These are phyloP conservation scores for Brenthis daphne DNA, from an alignment of 2,888 invertebrate species.

Conservation along the genomic window DNA sequence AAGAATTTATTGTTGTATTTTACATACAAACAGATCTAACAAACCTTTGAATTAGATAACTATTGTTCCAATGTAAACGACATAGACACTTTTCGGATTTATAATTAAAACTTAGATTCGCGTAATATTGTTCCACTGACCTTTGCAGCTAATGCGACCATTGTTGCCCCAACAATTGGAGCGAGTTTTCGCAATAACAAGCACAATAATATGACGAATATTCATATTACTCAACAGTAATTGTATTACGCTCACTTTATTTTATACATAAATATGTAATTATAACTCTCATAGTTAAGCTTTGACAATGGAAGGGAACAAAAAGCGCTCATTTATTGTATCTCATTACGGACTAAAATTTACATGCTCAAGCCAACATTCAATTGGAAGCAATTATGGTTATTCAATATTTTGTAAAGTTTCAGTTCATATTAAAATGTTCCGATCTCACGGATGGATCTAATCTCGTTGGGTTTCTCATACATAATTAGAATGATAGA, in stretches of 20 bases:
- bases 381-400: slow-evolving; percentile 60
- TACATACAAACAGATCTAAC: no score
- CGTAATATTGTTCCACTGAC: slow-evolving; percentile 55
- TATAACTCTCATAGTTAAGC: slow-evolving; percentile 67
- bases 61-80: slow-evolving; percentile 4
- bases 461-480: slow-evolving; percentile 58
- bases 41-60: not conserved
- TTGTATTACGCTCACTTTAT: slow-evolving; percentile 72
- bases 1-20: no score
- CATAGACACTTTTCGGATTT: slow-evolving; percentile 35
- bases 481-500: slow-evolving; percentile 62
- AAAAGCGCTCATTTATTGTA: slow-evolving; percentile 67
- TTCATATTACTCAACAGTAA: slow-evolving; percentile 67
- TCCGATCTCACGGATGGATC: slow-evolving; percentile 47
- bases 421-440: slow-evolving; percentile 49
- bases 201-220: slow-evolving; percentile 46
- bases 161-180: slow-evolving; percentile 60
- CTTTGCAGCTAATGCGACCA: slow-evolving; percentile 57
- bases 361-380: slow-evolving; percentile 58
- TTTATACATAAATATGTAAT: slow-evolving; percentile 72
- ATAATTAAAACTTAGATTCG: slow-evolving; percentile 44
- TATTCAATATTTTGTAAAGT: slow-evolving; percentile 71
- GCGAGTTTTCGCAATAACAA: slow-evolving; percentile 63
- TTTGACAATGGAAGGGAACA: slow-evolving; percentile 76
- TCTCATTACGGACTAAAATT: slow-evolving; percentile 64